Conservation (phyloP, 2,888 invertebrate species). For the Thera britannica region DNA sequence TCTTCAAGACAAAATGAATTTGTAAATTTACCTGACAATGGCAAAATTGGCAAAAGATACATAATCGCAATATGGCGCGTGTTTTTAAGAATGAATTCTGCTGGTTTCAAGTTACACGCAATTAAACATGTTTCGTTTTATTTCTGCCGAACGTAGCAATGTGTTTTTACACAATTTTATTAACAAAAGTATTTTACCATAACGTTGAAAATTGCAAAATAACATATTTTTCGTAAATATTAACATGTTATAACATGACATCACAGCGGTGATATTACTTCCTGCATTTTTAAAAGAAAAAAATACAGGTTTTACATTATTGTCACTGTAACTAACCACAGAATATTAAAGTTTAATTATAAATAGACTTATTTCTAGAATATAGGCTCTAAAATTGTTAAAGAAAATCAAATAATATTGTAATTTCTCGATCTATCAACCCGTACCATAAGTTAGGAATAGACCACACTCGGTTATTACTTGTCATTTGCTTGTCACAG, state of each 20-base stretch:
- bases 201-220: constrained; percentile 25
- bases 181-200: constrained; percentile 14
- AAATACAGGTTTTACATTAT: constrained; percentile 30
- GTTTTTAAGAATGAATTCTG: no score
- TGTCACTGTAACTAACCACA: constrained; percentile 31
- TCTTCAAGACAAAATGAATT: no score
- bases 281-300: constrained; percentile 38
- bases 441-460: neutral
- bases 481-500: constrained; percentile 6
- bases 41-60: no score
- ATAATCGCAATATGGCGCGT: no score
- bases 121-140: neutral
- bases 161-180: constrained; percentile 19
- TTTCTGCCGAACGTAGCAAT: neutral
- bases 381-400: no score
- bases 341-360: constrained; percentile 16
- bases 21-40: no score
- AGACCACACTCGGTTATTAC: constrained; percentile 17
- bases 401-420: no score
- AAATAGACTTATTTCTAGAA: no score
- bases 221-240: constrained; percentile 37
- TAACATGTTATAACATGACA: constrained; percentile 35
- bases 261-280: constrained; percentile 33
- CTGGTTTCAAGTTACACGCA: no score
- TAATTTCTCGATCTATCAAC: no score